These are phyloP conservation scores for Motacilla alba DNA, from an alignment of 2,113 vertebrate species.

Conservation along the genomic window DNA sequence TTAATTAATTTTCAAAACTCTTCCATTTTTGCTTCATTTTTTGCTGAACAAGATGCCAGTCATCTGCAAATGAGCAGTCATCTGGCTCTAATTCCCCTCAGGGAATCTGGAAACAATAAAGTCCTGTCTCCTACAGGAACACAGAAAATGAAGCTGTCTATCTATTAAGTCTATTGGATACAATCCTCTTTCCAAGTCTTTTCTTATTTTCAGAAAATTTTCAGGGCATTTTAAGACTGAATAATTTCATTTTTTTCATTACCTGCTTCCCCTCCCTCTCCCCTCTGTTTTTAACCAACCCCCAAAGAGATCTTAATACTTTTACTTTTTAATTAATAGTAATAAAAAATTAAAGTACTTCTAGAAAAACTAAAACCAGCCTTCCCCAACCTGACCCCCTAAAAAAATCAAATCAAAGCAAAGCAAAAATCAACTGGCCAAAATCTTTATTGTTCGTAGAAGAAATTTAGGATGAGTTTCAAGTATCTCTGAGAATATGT, in stretches of 20 bases:
- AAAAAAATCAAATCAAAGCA: not conserved
- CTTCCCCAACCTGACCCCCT: rapidly evolving
- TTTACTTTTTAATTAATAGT: not conserved
- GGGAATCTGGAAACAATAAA: not conserved
- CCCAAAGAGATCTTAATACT: not conserved
- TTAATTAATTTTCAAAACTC: not conserved
- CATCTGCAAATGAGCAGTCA: not conserved
- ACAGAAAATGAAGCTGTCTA: not conserved
- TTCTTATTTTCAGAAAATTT: not conserved
- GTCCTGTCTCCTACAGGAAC: not conserved
- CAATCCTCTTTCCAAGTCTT: not conserved
- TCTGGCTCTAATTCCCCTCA: not conserved
- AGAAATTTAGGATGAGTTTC: not conserved
- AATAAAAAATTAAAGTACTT: not conserved
- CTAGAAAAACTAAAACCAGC: not conserved
- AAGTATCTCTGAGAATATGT: not conserved
- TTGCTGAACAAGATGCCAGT: not conserved
- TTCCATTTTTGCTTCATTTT: not conserved
- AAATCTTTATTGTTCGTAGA: not conserved
- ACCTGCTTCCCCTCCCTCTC: rapidly evolving
- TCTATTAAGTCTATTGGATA: not conserved
- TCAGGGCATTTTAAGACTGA: not conserved
- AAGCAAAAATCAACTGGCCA: not conserved
- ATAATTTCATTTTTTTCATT: not conserved
- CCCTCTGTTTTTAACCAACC: not conserved